A percentile compares a stretch with the other conserved stretches of the same genome.
Evolutionary conservation across 2,888 invertebrate genomes (phyloP).

Genomic region (Diarsia mendica): DNA sequence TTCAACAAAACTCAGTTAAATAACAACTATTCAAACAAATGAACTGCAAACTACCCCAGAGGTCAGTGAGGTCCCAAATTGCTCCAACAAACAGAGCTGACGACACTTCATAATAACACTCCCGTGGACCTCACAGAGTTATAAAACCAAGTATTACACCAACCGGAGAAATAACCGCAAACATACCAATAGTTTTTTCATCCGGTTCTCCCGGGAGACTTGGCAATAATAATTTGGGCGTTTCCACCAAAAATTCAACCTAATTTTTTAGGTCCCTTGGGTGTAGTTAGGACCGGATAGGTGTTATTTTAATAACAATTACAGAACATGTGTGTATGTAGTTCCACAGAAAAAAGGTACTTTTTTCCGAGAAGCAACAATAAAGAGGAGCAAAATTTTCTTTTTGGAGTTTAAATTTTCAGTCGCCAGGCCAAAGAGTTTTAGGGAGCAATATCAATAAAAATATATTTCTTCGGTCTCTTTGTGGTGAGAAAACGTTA

Average conservation of each 20-base stretch:
- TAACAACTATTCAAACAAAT: slow-evolving; percentile 49
- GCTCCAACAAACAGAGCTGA: slow-evolving; percentile 11
- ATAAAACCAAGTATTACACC: slow-evolving; percentile 34
- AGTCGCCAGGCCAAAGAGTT: not conserved
- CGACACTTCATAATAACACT: slow-evolving; percentile 35
- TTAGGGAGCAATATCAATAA: slow-evolving; percentile 31
- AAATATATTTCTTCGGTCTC: slow-evolving; percentile 21
- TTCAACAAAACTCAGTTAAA: slow-evolving; percentile 34
- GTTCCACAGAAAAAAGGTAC: slow-evolving; percentile 3
- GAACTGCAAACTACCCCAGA: slow-evolving; percentile 18
- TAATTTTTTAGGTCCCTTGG: slow-evolving; percentile 21
- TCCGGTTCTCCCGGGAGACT: slow-evolving; percentile 3
- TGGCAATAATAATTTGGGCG: slow-evolving; percentile 48
- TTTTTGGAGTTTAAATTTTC: slow-evolving; percentile 9
- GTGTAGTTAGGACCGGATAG: slow-evolving; percentile 21
- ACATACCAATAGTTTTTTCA: slow-evolving; percentile 51
- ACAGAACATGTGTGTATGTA: slow-evolving; percentile 26
- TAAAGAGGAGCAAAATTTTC: not conserved
- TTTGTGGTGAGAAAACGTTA: slow-evolving; percentile 6
- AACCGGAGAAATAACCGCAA: slow-evolving; percentile 34
- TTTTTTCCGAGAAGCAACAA: slow-evolving; percentile 2
- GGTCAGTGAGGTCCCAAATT: slow-evolving; percentile 2
- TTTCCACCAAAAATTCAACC: slow-evolving; percentile 33
- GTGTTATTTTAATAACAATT: slow-evolving; percentile 52
- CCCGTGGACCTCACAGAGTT: slow-evolving; percentile 17